These are phyloP conservation scores for Hippasteria phrygiana DNA, from an alignment of 53 echinoderm and acorn worm genomes.

Conservation along the genomic window DNA sequence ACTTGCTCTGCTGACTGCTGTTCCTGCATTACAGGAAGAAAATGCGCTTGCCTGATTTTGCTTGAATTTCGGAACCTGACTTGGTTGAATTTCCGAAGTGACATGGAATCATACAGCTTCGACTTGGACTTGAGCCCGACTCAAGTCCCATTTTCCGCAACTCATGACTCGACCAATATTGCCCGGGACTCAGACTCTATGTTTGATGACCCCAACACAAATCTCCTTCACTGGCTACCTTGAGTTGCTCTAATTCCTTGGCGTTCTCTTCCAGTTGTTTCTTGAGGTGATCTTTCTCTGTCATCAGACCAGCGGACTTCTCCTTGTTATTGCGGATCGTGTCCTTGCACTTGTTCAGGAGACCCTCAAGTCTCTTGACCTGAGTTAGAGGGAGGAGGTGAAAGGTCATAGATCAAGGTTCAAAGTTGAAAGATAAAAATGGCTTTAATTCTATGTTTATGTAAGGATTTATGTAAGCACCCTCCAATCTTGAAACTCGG, in stretches of 20 bases:
- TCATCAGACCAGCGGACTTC: conserved; percentile 66
- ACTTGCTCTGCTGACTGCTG: conserved; percentile 78
- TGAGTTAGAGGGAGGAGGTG: conserved; percentile 38
- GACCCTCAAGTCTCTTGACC: conserved; percentile 87
- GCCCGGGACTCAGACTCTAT: too few relatives aligned
- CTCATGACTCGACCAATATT: too few relatives aligned
- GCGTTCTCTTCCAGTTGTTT: conserved; percentile 75
- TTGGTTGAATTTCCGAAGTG: too few relatives aligned
- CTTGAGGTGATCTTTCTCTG: conserved; percentile 73
- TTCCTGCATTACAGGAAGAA: conserved; percentile 60
- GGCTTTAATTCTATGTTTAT: too few relatives aligned
- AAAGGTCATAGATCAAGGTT: background rate
- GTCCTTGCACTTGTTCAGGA: conserved; percentile 96
- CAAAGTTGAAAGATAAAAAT: background rate
- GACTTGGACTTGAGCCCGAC: background rate
- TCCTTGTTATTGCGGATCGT: conserved; percentile 97
- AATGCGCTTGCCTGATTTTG: background rate
- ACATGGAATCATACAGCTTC: background rate
- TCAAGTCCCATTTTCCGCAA: background rate
- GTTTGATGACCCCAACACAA: too few relatives aligned
- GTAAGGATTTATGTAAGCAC: too few relatives aligned
- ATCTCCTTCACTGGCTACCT: conserved; percentile 41
- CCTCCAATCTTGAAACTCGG: too few relatives aligned
- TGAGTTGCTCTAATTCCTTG: conserved; percentile 83
- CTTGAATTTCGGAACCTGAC: too few relatives aligned